phyloP scores from a whole-genome alignment of 1,140 invertebrate genomes.

The Sminthurinus signatus region DNA sequence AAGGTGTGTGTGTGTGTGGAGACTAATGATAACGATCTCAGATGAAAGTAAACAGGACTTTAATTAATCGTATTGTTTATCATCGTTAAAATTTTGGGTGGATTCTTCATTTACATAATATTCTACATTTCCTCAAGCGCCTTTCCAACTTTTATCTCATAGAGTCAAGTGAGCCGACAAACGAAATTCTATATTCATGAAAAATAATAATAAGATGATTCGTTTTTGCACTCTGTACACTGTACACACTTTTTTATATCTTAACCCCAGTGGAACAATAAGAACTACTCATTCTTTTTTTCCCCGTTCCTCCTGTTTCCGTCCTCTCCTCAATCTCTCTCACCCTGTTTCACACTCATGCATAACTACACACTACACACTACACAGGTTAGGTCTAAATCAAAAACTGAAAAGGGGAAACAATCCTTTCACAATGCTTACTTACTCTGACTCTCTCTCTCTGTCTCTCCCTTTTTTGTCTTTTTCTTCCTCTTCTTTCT shows the following conservation, averaged over 20 bases:
- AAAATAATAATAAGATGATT: slow-evolving; percentile 12
- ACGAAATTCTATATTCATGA: slow-evolving; percentile 9
- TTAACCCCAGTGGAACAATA: neutral
- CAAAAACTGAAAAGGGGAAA: slow-evolving; percentile 5
- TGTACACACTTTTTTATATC: no score
- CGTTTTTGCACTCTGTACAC: neutral
- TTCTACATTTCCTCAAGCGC: neutral
- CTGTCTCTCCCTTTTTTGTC: no score
- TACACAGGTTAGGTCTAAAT: no score
- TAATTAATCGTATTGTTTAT: slow-evolving; percentile 5
- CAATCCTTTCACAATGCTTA: slow-evolving; percentile 1
- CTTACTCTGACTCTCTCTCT: no score
- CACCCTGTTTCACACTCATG: neutral
- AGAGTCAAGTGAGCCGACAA: neutral
- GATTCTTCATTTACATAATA: slow-evolving; percentile 3
- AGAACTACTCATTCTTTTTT: neutral
- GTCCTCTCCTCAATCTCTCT: neutral
- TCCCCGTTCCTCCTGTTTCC: neutral
- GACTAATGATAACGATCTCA: no score
- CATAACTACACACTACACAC: no score
- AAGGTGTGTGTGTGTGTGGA: no score
- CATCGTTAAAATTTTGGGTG: neutral
- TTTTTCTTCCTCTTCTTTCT: no score
- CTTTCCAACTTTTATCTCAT: neutral
- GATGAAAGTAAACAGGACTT: no score